Conservation (phyloP, 1,140 invertebrate species). For the Drosophila ironensis region DNA sequence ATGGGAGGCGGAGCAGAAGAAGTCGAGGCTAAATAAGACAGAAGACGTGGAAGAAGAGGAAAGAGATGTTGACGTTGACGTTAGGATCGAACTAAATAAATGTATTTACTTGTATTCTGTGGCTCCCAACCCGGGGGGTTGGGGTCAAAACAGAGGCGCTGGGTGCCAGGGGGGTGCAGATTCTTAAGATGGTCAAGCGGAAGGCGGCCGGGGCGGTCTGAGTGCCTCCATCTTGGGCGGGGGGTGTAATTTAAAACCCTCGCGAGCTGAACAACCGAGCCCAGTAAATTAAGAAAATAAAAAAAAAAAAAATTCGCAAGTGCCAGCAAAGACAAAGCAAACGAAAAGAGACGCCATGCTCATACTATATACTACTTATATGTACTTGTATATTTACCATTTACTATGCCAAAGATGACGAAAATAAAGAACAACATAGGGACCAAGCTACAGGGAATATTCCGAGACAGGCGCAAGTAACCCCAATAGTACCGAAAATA, state of each 20-base stretch:
- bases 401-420: too few relatives aligned
- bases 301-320: too few relatives aligned
- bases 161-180: not conserved
- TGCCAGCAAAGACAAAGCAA: constrained; percentile 16
- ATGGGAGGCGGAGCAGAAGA: not conserved
- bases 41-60: not conserved
- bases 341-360: not conserved
- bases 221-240: constrained; percentile 22
- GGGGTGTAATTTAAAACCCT: constrained; percentile 66
- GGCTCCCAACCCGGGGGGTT: not conserved
- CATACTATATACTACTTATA: constrained; percentile 1
- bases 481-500: too few relatives aligned
- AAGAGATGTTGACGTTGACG: constrained; percentile 54
- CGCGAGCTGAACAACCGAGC: constrained; percentile 29
- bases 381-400: too few relatives aligned
- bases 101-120: constrained; percentile 67
- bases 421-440: too few relatives aligned
- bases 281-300: constrained; percentile 63
- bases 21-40: not conserved
- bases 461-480: too few relatives aligned
- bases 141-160: not conserved
- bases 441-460: too few relatives aligned
- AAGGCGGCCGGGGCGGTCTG: constrained; percentile 35
- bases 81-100: constrained; percentile 77
- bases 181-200: not conserved